phyloP scores from a whole-genome alignment of 64 coral and sea anemone genomes.

The Porites australiensis region DNA sequence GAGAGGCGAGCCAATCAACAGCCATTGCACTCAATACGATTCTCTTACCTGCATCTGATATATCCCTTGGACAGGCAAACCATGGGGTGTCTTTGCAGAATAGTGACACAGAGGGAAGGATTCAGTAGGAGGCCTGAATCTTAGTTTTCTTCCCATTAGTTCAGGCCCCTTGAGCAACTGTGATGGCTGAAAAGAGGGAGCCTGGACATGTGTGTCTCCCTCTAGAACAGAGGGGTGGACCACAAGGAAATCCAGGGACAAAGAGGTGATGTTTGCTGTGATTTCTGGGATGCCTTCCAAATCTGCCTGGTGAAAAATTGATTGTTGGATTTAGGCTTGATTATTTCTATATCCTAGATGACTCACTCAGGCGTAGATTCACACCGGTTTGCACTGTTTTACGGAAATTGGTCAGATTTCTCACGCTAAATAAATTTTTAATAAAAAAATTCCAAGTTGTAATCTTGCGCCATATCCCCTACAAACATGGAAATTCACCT shows the following conservation, averaged over 20 bases:
- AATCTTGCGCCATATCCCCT: too few relatives aligned
- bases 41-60: constrained; percentile 86
- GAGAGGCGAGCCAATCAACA: too few relatives aligned
- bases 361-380: too few relatives aligned
- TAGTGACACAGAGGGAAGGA: constrained; percentile 91
- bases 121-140: constrained; percentile 90
- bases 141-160: constrained; percentile 62
- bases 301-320: constrained; percentile 78
- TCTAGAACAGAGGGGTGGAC: constrained; percentile 95
- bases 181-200: constrained; percentile 43
- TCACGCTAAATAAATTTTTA: too few relatives aligned
- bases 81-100: constrained; percentile 60
- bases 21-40: too few relatives aligned
- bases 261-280: constrained; percentile 78
- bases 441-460: too few relatives aligned
- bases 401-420: too few relatives aligned
- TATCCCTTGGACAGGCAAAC: constrained; percentile 88
- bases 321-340: background rate
- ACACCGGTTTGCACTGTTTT: too few relatives aligned
- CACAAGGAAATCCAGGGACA: constrained; percentile 79
- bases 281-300: constrained; percentile 98
- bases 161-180: constrained; percentile 49
- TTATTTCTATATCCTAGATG: background rate
- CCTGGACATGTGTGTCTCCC: constrained; percentile 82
- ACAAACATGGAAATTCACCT: too few relatives aligned